Evolutionary conservation across 2,888 invertebrate genomes (phyloP), one percentile per base, ranked within the genome.

Genomic region (Mythimna pallens): DNA sequence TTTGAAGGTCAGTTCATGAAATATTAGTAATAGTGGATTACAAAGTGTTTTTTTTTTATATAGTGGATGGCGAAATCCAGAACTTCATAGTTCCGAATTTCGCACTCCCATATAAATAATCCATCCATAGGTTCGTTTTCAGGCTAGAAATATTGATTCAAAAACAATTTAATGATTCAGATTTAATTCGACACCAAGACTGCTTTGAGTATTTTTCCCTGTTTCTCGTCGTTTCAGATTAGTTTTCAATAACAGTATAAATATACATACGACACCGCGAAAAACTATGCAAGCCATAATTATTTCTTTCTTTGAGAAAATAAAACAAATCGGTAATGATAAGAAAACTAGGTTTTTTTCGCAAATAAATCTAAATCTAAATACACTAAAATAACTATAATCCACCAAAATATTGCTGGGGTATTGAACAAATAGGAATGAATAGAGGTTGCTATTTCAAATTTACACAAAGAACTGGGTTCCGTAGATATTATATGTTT

Each of bases 1-100:
- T 6, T 87, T 96, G 7, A 96, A 96, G 94, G 96, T 96, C 75
- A n/a, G 57, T 6, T 20, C 5, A 10, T 0, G 6, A 25, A 12
- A 14, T 25, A 55, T 25, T 55, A 40, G 40, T 40, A 9, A 40
- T 40, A 40, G 40, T 40, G 10, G 40, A 40, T 36, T 36, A 36
- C 36, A 36, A 40, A 40, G 40, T 40, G 9, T 2, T 40, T 10
- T 40, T 40, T 40, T 25, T 25, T 25, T n/a, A n/a, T n/a, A 25
- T 25, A 25, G 25, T 25, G 25, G 2, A 25, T 25, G 25, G 25
- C 25, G 25, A 25, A 25, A 25, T 25, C 25, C 25, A 25, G 25
- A 25, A 25, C 25, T 25, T 25, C 25, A 25, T 25, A 25, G 25
- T 25, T 25, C 25, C 25, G 25, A 2, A 25, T 25, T 25, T 25